Evolutionary conservation across 1,140 invertebrate species (phyloP).

Genomic region (Aporrectodea caliginosa): DNA sequence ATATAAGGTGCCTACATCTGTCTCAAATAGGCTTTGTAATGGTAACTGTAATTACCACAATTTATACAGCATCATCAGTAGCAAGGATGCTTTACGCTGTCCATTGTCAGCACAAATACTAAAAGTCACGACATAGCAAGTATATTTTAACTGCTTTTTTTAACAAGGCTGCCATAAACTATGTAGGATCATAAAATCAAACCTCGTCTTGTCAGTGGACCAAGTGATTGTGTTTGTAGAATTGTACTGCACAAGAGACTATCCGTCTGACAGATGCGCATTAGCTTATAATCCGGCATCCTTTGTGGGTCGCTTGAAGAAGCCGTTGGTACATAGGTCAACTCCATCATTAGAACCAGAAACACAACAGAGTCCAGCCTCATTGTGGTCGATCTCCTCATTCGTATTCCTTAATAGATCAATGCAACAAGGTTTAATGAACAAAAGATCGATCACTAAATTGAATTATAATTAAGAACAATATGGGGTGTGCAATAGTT

Average conservation of each 20-base stretch:
- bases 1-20: too few relatives aligned
- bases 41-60: background rate
- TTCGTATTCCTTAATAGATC: too few relatives aligned
- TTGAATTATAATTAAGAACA: too few relatives aligned
- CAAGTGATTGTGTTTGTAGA: background rate
- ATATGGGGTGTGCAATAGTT: too few relatives aligned
- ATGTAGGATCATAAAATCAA: background rate
- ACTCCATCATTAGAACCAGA: too few relatives aligned
- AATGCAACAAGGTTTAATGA: too few relatives aligned
- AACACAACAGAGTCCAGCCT: too few relatives aligned
- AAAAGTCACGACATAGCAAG: background rate
- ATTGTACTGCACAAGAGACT: background rate
- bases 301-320: background rate
- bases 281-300: background rate
- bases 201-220: background rate
- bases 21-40: background rate
- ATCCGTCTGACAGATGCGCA: background rate
- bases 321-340: too few relatives aligned
- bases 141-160: background rate
- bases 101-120: background rate
- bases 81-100: too few relatives aligned
- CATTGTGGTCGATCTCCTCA: too few relatives aligned
- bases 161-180: background rate
- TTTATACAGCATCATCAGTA: too few relatives aligned
- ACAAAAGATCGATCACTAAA: too few relatives aligned